These are phyloP conservation scores for Willowsia nigromaculata DNA, from an alignment of 2,888 invertebrate species.

Conservation along the genomic window DNA sequence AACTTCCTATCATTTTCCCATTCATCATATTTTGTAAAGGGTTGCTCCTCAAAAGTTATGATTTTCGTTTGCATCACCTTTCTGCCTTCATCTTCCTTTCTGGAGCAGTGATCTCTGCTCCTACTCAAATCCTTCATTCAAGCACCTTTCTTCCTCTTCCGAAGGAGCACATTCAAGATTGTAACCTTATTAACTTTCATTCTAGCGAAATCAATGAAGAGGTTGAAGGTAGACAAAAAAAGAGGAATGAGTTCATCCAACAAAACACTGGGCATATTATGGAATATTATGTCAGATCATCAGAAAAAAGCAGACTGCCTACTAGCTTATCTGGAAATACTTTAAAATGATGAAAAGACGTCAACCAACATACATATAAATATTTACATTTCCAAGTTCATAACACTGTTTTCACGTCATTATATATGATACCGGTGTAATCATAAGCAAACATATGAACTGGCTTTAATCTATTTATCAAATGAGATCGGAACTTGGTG, in stretches of 20 bases:
- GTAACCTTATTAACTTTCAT: slow-evolving; percentile 4
- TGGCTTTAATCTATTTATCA: slow-evolving; percentile 19
- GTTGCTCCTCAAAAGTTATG: background rate
- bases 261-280: background rate
- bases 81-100: background rate
- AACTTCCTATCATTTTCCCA: slow-evolving; percentile 5
- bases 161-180: background rate
- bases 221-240: background rate
- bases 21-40: slow-evolving; percentile 12
- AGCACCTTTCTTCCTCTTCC: background rate
- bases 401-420: background rate
- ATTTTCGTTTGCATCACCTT: background rate
- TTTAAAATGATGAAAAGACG: slow-evolving; percentile 27
- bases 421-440: background rate
- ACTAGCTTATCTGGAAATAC: slow-evolving; percentile 1
- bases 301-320: background rate
- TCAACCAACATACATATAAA: slow-evolving; percentile 12
- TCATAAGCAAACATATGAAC: background rate
- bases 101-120: background rate
- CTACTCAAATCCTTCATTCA: background rate
- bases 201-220: background rate
- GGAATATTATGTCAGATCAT: background rate
- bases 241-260: slow-evolving; percentile 2
- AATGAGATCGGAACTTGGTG: slow-evolving; percentile 48
- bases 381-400: slow-evolving; percentile 27